Conservation (phyloP, 2,113 vertebrate genomes). For the Gavia stellata region DNA sequence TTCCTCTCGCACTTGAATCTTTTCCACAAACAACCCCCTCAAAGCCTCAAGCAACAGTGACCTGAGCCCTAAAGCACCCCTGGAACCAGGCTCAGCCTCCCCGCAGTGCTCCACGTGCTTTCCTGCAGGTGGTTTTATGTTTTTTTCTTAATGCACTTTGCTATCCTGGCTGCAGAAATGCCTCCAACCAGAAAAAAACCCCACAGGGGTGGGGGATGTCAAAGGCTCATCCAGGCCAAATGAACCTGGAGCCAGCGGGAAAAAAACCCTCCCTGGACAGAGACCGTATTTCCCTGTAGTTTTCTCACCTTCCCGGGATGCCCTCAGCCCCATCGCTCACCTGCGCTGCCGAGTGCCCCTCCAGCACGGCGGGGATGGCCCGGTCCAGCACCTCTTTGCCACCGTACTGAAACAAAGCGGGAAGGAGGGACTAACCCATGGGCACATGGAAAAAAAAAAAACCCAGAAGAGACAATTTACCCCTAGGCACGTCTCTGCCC, state of each 20-base stretch:
- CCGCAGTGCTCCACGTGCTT: not conserved
- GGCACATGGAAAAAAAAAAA: not conserved
- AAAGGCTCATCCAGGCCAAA: not conserved
- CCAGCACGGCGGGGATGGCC: slow-evolving; percentile 68
- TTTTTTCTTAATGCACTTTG: not conserved
- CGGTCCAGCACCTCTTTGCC: slow-evolving; percentile 78
- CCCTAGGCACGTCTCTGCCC: not conserved
- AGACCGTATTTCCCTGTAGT: not conserved
- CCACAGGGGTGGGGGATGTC: no score
- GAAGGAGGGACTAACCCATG: not conserved
- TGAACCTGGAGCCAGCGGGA: not conserved
- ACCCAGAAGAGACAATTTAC: not conserved
- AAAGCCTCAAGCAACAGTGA: not conserved
- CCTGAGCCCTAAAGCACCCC: not conserved
- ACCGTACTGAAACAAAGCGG: slow-evolving; percentile 63
- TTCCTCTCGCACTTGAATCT: not conserved
- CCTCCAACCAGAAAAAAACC: not conserved
- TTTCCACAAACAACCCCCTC: not conserved
- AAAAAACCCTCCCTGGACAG: not conserved
- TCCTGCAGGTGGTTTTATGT: not conserved
- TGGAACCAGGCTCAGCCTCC: not conserved
- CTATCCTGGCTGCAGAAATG: not conserved
- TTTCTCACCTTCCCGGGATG: not conserved
- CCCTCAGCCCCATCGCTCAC: not conserved
- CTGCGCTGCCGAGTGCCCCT: slow-evolving; percentile 46